Percentiles rank a stretch among this genome's conserved stretches.
These are phyloP conservation scores for Styela clava DNA, from an alignment of 23 tunicate species.

Conservation along the genomic window DNA sequence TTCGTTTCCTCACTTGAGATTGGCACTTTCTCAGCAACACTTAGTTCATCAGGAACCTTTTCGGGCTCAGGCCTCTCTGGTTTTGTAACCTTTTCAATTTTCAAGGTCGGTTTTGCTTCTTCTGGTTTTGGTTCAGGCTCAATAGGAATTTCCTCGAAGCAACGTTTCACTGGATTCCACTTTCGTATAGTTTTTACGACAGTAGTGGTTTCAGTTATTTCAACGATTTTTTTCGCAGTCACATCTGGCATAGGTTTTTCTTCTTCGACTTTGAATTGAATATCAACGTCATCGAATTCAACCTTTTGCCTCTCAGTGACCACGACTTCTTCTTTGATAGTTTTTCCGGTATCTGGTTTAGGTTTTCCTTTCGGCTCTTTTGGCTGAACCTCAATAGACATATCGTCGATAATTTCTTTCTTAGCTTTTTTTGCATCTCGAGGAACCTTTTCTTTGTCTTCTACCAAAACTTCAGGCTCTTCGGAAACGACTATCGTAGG, in stretches of 20 bases:
- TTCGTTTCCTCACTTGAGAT: not conserved
- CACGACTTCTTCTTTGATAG: not conserved
- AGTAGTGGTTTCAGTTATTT: not conserved
- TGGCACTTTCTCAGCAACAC: not conserved
- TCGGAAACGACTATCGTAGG: not conserved
- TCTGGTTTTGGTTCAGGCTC: not conserved
- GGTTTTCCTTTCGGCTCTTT: not conserved
- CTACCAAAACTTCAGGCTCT: not conserved
- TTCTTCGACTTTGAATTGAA: not conserved
- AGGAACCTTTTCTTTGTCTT: not conserved
- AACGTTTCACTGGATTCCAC: conserved; percentile 61
- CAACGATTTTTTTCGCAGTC: not conserved
- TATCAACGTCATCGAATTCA: conserved; percentile 7
- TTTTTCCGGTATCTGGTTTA: not conserved
- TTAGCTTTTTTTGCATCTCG: not conserved
- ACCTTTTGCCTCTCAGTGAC: not conserved
- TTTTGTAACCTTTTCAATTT: not conserved
- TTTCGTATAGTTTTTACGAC: conserved; percentile 23
- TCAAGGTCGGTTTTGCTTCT: conserved; percentile 7
- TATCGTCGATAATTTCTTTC: not conserved
- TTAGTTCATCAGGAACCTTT: not conserved
- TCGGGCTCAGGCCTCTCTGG: conserved; percentile 8
- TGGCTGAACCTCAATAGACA: not conserved
- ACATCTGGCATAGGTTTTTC: not conserved
- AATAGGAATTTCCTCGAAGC: conserved; percentile 1